phyloP scores from a whole-genome alignment of 92 coral and sea anemone genomes.

The Phenganax subtilis region DNA sequence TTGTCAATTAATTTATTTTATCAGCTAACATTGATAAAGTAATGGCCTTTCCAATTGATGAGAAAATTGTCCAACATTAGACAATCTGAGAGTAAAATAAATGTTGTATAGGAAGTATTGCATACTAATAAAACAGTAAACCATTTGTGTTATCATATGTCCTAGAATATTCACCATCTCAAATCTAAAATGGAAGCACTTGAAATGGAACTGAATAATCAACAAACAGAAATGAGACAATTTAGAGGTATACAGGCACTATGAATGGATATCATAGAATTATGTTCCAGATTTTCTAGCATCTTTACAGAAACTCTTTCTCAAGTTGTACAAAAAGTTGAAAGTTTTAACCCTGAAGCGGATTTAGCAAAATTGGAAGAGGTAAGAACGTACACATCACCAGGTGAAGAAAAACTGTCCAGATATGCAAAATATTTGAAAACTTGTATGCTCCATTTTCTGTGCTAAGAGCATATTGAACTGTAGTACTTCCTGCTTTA shows the following conservation, averaged over 20 bases:
- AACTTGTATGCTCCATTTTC: too few relatives aligned
- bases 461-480: background rate
- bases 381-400: background rate
- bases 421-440: too few relatives aligned
- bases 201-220: constrained; percentile 7
- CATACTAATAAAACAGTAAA: too few relatives aligned
- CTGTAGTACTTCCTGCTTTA: background rate
- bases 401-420: background rate
- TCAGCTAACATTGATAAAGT: too few relatives aligned
- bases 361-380: constrained; percentile 6
- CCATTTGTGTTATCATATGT: background rate
- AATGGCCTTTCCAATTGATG: too few relatives aligned
- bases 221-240: constrained; percentile 10
- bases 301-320: constrained; percentile 15
- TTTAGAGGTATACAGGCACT: constrained; percentile 8
- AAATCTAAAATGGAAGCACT: constrained; percentile 28
- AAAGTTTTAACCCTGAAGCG: background rate
- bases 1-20: too few relatives aligned
- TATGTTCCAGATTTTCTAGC: background rate
- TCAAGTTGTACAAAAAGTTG: constrained; percentile 14
- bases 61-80: too few relatives aligned
- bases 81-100: too few relatives aligned
- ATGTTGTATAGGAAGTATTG: too few relatives aligned
- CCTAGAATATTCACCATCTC: constrained; percentile 15
- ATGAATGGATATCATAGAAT: background rate